Conservation (phyloP, 2,888 invertebrate genomes). For the Prenolepis imparis region DNA sequence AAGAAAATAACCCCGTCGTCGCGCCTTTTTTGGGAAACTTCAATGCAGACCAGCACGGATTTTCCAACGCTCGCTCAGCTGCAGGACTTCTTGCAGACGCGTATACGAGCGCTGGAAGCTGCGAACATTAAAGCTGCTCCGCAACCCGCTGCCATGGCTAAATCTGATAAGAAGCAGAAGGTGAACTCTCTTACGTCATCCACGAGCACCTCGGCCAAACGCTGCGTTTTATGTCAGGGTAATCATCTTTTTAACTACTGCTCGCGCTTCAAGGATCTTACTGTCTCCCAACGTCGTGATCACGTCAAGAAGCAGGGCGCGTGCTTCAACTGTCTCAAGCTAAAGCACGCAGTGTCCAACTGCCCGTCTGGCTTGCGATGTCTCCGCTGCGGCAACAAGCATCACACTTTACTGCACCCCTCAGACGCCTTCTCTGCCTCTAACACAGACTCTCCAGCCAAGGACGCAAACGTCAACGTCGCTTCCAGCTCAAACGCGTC, state of each 20-base stretch:
- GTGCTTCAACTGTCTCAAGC: background rate
- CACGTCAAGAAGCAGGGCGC: background rate
- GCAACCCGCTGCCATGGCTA: background rate
- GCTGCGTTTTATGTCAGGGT: background rate
- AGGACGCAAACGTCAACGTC: no score
- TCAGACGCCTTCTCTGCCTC: no score
- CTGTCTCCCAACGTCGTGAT: background rate
- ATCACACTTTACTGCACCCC: background rate
- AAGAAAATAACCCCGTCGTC: background rate
- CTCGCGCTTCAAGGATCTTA: background rate
- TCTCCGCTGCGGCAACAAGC: background rate
- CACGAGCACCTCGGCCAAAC: no score
- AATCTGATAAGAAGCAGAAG: background rate
- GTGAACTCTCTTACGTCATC: background rate
- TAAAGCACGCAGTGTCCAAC: background rate
- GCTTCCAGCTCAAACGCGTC: no score
- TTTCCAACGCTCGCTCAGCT: background rate
- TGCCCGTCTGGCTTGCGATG: background rate
- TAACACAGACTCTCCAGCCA: no score
- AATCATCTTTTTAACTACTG: background rate
- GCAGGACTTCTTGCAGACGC: background rate
- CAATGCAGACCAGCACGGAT: background rate
- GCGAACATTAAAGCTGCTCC: background rate
- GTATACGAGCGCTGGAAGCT: background rate
- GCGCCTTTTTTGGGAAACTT: background rate